Percentiles rank a stretch among this genome's conserved stretches.
phyloP scores from a whole-genome alignment of 2,113 vertebrate genomes.

The Percina caprodes region DNA sequence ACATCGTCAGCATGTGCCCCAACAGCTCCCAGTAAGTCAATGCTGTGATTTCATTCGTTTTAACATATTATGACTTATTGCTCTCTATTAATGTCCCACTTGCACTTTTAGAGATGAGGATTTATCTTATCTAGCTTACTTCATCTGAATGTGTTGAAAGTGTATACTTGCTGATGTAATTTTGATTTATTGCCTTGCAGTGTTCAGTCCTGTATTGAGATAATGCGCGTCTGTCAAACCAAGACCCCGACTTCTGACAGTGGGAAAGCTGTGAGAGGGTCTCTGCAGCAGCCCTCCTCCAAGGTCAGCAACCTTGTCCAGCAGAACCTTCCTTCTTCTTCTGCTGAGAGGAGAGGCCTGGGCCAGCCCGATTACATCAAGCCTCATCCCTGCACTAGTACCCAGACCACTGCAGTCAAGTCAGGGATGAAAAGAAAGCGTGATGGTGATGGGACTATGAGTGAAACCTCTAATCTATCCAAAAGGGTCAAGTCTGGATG shows the following conservation, averaged over 20 bases:
- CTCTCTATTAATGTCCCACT: not conserved
- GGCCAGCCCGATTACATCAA: not conserved
- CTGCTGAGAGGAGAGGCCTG: not conserved
- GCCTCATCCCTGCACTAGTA: too few relatives aligned
- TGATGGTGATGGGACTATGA: not conserved
- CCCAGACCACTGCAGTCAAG: not conserved
- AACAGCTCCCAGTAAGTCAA: not conserved
- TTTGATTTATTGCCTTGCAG: not conserved
- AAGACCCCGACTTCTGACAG: not conserved
- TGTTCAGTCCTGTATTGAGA: not conserved
- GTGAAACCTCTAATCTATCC: not conserved
- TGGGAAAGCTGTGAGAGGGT: not conserved
- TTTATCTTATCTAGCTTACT: not conserved
- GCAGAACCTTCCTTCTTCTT: not conserved
- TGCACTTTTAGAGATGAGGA: not conserved
- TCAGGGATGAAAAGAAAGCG: not conserved
- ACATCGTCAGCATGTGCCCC: not conserved
- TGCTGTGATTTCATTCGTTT: not conserved
- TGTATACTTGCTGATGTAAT: not conserved
- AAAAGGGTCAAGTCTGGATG: not conserved
- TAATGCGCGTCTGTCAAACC: not conserved
- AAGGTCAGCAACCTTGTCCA: too few relatives aligned
- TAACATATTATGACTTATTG: not conserved
- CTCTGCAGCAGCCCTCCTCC: not conserved
- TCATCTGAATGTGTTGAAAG: not conserved